A percentile compares a stretch with the other conserved stretches of the same genome.
These are phyloP conservation scores for Bombus cullumanus DNA, from an alignment of 1,140 invertebrate genomes.

Conservation along the genomic window DNA sequence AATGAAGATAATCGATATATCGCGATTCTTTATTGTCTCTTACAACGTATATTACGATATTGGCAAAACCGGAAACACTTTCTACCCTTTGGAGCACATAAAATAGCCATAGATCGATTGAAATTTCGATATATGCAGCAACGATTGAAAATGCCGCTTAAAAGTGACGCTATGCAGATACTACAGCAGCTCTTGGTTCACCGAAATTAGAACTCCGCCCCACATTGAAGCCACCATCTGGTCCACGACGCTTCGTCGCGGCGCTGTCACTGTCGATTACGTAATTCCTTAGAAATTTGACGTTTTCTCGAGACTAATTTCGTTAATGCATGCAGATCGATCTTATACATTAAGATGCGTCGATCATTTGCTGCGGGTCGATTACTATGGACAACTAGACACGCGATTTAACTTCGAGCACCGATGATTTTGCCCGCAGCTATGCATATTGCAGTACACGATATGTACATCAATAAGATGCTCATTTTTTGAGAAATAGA, in stretches of 20 bases:
- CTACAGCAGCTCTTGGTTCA: constrained; percentile 58
- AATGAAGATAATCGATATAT: not conserved
- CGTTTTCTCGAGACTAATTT: constrained; percentile 37
- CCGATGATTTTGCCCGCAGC: too few relatives aligned
- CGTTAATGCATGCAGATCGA: not conserved
- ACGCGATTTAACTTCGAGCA: too few relatives aligned
- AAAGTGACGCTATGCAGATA: constrained; percentile 29
- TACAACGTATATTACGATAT: not conserved
- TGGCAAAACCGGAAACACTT: not conserved
- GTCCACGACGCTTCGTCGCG: constrained; percentile 51
- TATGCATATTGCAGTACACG: not conserved
- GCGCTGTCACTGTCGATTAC: constrained; percentile 67
- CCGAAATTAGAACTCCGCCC: constrained; percentile 77
- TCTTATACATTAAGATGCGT: too few relatives aligned
- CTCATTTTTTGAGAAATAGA: not conserved
- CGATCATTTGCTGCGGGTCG: not conserved
- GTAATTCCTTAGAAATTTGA: constrained; percentile 59
- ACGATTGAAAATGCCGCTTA: constrained; percentile 40
- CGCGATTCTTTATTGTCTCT: not conserved
- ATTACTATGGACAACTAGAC: not conserved
- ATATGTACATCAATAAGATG: not conserved
- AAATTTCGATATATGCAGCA: not conserved
- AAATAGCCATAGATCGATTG: not conserved
- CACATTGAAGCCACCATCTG: constrained; percentile 63
- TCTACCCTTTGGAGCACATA: not conserved